Percentiles rank a stretch among this genome's conserved stretches.
These are phyloP conservation scores for Myxocyprinus asiaticus DNA, from an alignment of 2,113 vertebrate species.

Conservation along the genomic window DNA sequence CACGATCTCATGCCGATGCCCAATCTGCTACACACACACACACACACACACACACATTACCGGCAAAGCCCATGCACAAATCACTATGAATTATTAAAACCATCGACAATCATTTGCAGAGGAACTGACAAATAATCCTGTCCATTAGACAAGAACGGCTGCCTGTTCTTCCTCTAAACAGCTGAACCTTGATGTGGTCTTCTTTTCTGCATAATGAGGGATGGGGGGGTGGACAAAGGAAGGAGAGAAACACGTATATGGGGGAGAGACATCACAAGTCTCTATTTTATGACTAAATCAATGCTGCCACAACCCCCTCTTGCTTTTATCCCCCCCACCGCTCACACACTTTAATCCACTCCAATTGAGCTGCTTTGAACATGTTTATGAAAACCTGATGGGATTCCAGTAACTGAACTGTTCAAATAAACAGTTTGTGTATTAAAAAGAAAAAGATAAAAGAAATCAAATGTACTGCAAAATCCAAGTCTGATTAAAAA, in stretches of 20 bases:
- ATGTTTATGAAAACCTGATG: not conserved
- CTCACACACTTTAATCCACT: not conserved
- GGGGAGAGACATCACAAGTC: not conserved
- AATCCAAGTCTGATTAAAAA: not conserved
- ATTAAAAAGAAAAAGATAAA: not conserved
- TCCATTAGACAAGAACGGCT: slow-evolving; percentile 33
- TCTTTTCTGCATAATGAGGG: slow-evolving; percentile 3
- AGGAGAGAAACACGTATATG: not conserved
- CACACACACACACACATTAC: slow-evolving; percentile 4
- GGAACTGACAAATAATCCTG: slow-evolving; percentile 15
- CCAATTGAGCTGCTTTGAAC: slow-evolving; percentile 7
- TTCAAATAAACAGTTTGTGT: not conserved
- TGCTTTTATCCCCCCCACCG: not conserved
- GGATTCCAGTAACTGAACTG: slow-evolving; percentile 9
- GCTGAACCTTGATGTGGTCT: slow-evolving; percentile 20
- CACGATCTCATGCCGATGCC: slow-evolving; percentile 36
- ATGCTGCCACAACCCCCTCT: slow-evolving; percentile 5
- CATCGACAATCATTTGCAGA: slow-evolving; percentile 37
- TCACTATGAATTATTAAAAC: slow-evolving; percentile 44
- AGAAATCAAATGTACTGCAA: not conserved
- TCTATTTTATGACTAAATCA: slow-evolving; percentile 24
- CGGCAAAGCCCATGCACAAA: slow-evolving; percentile 21
- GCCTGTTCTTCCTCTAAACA: slow-evolving; percentile 3
- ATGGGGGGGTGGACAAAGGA: not conserved
- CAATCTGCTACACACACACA: slow-evolving; percentile 47